Evolutionary conservation across 2,888 invertebrate genomes (phyloP).

Genomic region (Lasius platythorax): DNA sequence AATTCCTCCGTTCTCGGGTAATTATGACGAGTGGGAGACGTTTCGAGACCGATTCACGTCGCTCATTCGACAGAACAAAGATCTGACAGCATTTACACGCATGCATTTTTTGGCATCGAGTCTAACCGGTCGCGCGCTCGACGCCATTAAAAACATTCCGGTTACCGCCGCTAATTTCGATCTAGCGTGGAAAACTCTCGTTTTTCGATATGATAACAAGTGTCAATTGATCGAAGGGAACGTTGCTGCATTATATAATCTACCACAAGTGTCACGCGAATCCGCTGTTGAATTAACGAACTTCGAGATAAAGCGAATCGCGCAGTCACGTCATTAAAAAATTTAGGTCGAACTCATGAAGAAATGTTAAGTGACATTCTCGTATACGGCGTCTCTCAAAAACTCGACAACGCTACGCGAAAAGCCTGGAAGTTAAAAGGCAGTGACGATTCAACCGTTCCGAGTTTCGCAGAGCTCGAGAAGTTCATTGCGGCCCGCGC

Average conservation of each 20-base stretch:
- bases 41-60: not conserved
- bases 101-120: constrained; percentile 3
- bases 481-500: not conserved
- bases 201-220: not conserved
- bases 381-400: not conserved
- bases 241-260: not conserved
- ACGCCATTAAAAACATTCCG: not conserved
- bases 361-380: not conserved
- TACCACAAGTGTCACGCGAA: not conserved
- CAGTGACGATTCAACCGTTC: not conserved
- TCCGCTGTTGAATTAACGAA: not conserved
- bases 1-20: constrained; percentile 10
- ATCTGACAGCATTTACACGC: not conserved
- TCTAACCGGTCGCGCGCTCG: not conserved
- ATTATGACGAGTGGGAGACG: constrained; percentile 1
- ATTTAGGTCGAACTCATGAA: not conserved
- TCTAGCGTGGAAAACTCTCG: not conserved
- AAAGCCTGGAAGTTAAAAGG: not conserved
- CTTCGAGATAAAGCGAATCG: not conserved
- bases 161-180: not conserved
- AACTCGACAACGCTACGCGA: not conserved
- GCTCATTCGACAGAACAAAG: not conserved
- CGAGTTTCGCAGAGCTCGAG: not conserved
- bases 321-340: not conserved
- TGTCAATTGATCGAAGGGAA: not conserved